A percentile compares a stretch with the other conserved stretches of the same genome.
These are phyloP conservation scores for Hirundo rustica DNA, from an alignment of 2,797 vertebrate genomes.

Conservation along the genomic window DNA sequence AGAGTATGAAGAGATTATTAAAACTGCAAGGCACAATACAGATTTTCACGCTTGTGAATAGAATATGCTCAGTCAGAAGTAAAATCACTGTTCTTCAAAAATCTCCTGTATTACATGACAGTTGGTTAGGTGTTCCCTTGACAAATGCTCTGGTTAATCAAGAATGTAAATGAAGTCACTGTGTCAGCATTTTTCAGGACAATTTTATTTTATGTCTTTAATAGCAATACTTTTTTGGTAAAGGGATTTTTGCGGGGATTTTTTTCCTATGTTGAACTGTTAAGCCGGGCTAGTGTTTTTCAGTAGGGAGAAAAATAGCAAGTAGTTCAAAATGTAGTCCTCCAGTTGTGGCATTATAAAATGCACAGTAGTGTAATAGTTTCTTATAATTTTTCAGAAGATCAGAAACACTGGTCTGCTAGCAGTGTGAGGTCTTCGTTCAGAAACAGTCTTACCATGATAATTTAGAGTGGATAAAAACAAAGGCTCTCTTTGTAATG, in stretches of 20 bases:
- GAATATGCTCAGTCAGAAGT: slow-evolving; percentile 47
- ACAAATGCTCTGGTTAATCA: slow-evolving; percentile 72
- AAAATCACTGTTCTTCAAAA: slow-evolving; percentile 61
- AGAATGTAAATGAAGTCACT: slow-evolving; percentile 55
- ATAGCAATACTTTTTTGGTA: slow-evolving; percentile 29
- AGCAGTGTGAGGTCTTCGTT: background rate
- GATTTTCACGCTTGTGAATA: slow-evolving; percentile 26
- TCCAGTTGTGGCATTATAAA: background rate
- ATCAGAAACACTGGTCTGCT: background rate
- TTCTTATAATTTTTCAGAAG: background rate
- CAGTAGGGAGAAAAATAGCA: background rate
- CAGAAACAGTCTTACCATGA: background rate
- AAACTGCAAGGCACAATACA: background rate
- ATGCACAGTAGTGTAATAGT: background rate
- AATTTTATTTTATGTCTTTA: slow-evolving; percentile 12
- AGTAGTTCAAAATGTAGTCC: background rate
- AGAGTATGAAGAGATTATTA: background rate
- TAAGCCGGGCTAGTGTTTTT: background rate
- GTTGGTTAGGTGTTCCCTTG: slow-evolving; percentile 68
- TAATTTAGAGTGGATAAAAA: background rate
- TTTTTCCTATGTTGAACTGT: background rate
- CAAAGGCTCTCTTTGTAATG: background rate
- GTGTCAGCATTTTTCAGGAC: slow-evolving; percentile 26
- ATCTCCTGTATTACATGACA: slow-evolving; percentile 47
- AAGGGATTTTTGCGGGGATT: background rate